phyloP scores from a whole-genome alignment of 2,888 invertebrate species.

The Kuschelorhynchus macadamiae region DNA sequence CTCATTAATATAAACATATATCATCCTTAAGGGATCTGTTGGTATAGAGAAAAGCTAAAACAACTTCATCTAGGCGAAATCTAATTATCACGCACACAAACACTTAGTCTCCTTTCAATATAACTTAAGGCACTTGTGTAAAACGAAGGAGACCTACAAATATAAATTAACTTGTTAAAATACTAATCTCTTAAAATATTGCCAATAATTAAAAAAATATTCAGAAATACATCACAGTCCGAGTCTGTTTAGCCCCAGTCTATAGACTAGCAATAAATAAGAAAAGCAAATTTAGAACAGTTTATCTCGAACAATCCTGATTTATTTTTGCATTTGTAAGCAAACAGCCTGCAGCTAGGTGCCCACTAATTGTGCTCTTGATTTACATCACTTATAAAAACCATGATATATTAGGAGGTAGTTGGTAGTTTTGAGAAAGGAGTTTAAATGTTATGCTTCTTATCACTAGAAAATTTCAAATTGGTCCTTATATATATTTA shows the following conservation, averaged over 20 bases:
- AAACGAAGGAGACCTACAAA: conserved; percentile 10
- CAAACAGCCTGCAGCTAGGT: conserved; percentile 21
- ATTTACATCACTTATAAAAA: conserved; percentile 24
- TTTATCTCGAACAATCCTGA: conserved; percentile 24
- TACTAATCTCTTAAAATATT: conserved; percentile 24
- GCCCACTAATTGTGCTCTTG: conserved; percentile 15
- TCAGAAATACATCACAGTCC: conserved; percentile 28
- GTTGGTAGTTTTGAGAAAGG: not conserved
- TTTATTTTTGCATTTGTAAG: conserved; percentile 40
- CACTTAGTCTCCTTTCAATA: conserved; percentile 25
- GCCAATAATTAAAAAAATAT: conserved; percentile 28
- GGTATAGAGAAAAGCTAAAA: conserved; percentile 8
- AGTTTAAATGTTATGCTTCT: no score
- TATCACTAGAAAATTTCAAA: no score
- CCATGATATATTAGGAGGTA: conserved; percentile 9
- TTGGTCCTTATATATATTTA: no score
- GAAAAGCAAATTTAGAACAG: conserved; percentile 24
- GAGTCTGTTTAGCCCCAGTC: conserved; percentile 33
- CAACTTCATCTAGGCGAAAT: conserved; percentile 20
- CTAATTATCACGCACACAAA: conserved; percentile 29
- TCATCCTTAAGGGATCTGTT: conserved; percentile 9
- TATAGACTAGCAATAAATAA: conserved; percentile 36
- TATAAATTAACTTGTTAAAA: conserved; percentile 24
- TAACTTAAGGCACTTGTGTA: conserved; percentile 4
- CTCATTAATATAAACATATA: no score